Base-by-base conservation (phyloP, 2,888 invertebrate genomes). In the Tholera decimalis region DNA sequence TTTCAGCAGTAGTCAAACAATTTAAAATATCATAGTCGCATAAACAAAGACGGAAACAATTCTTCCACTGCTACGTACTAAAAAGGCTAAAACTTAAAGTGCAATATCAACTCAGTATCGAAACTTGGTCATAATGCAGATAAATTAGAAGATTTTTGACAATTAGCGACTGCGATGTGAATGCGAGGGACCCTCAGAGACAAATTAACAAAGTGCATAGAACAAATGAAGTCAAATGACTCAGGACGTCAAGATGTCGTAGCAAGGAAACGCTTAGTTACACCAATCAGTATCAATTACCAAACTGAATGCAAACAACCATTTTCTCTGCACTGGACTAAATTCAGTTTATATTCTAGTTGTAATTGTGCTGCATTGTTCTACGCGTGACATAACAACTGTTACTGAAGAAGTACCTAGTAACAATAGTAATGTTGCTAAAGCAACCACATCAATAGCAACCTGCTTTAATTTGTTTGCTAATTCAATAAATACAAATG, bases 231-330 rank as follows among this genome's bases (percentile, higher is more conserved):
- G 73, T 72, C 59, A 81, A 79, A 81, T 77, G 71, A 80, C 55
- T 69, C 70, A 66, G 77, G 63, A 66, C 65, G 56, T 61, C 69
- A 61, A 79, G 69, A 75, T 44, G 67, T 67, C 71, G 73, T 56
- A 72, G 76, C 75, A 65, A 85, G 85, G 88, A 86, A 86, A 79
- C 73, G 61, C 77, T 82, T 79, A 76, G 73, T 87, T 83, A 82
- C 74, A 77, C 56, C 73, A 78, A 82, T 85, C 79, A 83, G 74
- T 83, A 74, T 84, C 81, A 87, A 90, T 87, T 84, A 85, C 81
- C 67, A 62, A 80, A 73, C 74, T 76, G 82, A 83, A 84, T 84
- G 80, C 81, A 85, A 87, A 85, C 83, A 85, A 78, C 74, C 76
- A 68, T 73, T 77, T 64, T 51, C 47, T 59, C 65, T 84, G 78